Conservation (phyloP, 2,888 invertebrate genomes). For the Andrena haemorrhoa region DNA sequence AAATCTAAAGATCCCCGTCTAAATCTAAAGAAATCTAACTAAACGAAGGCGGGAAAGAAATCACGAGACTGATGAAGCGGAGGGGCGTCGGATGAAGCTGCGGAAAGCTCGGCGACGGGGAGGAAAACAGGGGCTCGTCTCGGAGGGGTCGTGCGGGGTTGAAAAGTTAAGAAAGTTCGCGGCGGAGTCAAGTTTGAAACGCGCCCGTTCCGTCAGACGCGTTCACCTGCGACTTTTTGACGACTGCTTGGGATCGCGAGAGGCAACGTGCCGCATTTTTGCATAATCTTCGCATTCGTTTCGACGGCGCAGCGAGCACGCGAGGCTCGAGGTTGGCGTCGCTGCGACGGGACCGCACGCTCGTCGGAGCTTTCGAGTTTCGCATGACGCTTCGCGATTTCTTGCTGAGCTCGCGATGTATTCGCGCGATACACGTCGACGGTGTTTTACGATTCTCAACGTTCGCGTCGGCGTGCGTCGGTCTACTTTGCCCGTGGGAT, state of each 20-base stretch:
- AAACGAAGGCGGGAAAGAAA: neutral
- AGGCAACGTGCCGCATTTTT: constrained; percentile 51
- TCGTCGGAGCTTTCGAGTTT: neutral
- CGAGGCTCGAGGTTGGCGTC: constrained; percentile 14
- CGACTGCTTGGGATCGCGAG: constrained; percentile 15
- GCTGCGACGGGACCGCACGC: constrained; percentile 24
- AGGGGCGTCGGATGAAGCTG: neutral
- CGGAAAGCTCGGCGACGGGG: neutral
- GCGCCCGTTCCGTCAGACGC: constrained; percentile 24
- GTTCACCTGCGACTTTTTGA: constrained; percentile 29
- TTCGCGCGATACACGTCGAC: constrained; percentile 20
- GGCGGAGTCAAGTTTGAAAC: constrained; percentile 47
- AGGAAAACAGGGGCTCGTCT: constrained; percentile 26
- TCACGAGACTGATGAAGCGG: constrained; percentile 18
- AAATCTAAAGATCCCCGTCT: too few species aligned
- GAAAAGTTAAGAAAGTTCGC: constrained; percentile 53
- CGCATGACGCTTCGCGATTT: constrained; percentile 14
- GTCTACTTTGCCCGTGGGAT: neutral
- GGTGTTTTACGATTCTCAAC: constrained; percentile 22
- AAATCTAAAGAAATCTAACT: neutral
- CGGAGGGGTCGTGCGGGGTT: constrained; percentile 37
- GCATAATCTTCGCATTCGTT: constrained; percentile 67
- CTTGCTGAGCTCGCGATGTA: constrained; percentile 8
- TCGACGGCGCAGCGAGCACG: constrained; percentile 47
- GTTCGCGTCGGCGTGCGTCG: neutral